These are phyloP conservation scores for Calypte anna DNA, from an alignment of 2,113 vertebrate genomes.

Conservation along the genomic window DNA sequence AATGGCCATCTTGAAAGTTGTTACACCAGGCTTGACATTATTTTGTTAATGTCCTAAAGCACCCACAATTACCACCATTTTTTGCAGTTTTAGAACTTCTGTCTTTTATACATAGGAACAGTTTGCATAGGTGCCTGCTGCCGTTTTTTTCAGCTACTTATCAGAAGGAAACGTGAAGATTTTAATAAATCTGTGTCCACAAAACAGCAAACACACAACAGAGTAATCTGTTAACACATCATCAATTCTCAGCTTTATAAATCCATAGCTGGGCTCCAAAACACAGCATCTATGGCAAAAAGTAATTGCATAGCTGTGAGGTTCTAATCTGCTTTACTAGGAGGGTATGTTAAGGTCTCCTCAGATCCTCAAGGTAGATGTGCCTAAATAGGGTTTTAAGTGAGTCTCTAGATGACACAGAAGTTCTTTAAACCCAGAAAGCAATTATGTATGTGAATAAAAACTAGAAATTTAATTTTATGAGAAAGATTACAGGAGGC, in stretches of 20 bases:
- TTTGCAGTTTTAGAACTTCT: neutral
- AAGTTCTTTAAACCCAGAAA: neutral
- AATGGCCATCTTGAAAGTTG: neutral
- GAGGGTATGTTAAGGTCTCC: neutral
- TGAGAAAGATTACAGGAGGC: neutral
- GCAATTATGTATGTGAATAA: neutral
- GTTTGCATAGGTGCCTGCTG: neutral
- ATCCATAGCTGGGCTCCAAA: neutral
- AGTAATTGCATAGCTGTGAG: neutral
- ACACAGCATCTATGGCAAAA: neutral
- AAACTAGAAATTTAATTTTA: neutral
- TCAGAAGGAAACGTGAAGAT: neutral
- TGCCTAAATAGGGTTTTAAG: neutral
- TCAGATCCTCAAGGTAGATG: neutral
- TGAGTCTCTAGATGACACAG: neutral
- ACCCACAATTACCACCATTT: neutral
- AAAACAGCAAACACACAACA: neutral
- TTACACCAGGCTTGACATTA: neutral
- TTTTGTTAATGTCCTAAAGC: neutral
- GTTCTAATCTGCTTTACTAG: neutral
- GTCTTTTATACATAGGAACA: neutral
- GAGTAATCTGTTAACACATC: constrained; percentile 30
- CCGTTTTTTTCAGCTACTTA: neutral
- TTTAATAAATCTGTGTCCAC: neutral
- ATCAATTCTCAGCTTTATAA: constrained; percentile 25